These are phyloP conservation scores for Epinotia nisella DNA, from an alignment of 2,888 invertebrate species.

Conservation along the genomic window DNA sequence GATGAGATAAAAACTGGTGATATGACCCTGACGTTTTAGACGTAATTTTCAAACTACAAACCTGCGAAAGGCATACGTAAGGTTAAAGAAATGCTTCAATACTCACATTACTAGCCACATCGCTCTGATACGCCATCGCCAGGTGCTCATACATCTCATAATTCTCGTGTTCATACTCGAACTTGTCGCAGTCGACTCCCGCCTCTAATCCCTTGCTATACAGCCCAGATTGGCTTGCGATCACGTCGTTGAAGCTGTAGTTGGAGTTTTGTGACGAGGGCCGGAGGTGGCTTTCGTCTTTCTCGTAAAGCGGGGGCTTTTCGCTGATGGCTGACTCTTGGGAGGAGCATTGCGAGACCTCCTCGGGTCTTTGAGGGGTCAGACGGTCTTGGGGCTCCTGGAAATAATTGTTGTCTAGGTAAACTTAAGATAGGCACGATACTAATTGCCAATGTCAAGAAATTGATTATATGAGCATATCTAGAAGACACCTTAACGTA, in stretches of 20 bases:
- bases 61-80: too few relatives aligned
- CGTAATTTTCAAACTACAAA: too few relatives aligned
- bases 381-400: slow-evolving; percentile 47
- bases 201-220: slow-evolving; percentile 57
- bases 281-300: slow-evolving; percentile 72
- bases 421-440: too few relatives aligned
- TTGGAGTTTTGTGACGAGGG: slow-evolving; percentile 75
- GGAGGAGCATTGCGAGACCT: slow-evolving; percentile 67
- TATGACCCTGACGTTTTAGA: too few relatives aligned
- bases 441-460: too few relatives aligned
- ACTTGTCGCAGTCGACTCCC: slow-evolving; percentile 56
- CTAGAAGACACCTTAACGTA: too few relatives aligned
- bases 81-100: not conserved
- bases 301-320: slow-evolving; percentile 61
- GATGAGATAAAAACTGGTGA: too few relatives aligned
- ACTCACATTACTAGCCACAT: slow-evolving; percentile 72
- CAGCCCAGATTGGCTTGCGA: slow-evolving; percentile 59
- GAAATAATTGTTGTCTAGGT: slow-evolving; percentile 34
- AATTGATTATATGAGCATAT: too few relatives aligned
- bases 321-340: slow-evolving; percentile 65
- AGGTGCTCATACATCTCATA: slow-evolving; percentile 78
- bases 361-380: slow-evolving; percentile 52
- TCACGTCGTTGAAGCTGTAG: slow-evolving; percentile 74
- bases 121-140: slow-evolving; percentile 80
- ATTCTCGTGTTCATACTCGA: slow-evolving; percentile 64